Conservation (phyloP, 2,113 vertebrate genomes). For the Paramisgurnus dabryanus region DNA sequence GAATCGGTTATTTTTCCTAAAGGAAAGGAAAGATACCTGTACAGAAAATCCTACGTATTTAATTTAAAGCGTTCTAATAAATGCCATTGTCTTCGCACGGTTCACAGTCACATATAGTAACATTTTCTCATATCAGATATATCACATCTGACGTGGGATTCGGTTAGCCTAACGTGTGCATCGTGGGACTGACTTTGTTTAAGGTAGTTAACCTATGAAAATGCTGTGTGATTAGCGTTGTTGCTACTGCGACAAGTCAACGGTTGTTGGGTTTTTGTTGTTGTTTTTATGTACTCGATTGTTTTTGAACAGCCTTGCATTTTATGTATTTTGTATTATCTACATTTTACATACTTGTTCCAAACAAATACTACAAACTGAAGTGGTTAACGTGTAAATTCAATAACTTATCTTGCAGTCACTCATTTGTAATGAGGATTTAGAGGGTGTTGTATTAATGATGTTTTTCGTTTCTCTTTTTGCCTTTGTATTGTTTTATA, state of each 20-base stretch:
- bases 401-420: slow-evolving; percentile 46
- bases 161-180: slow-evolving; percentile 21
- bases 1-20: slow-evolving; percentile 11
- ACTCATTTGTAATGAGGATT: slow-evolving; percentile 57
- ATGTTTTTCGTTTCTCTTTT: slow-evolving; percentile 42
- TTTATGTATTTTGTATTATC: slow-evolving; percentile 32
- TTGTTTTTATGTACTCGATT: background rate
- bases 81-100: background rate
- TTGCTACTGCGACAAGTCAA: slow-evolving; percentile 29
- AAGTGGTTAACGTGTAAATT: slow-evolving; percentile 46
- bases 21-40: slow-evolving; percentile 21
- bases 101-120: slow-evolving; percentile 19
- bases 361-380: slow-evolving; percentile 29
- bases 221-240: slow-evolving; percentile 36
- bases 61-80: slow-evolving; percentile 1
- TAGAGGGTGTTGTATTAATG: slow-evolving; percentile 52
- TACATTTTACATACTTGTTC: slow-evolving; percentile 20
- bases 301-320: slow-evolving; percentile 16
- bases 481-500: slow-evolving; percentile 56
- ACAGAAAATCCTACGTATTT: slow-evolving; percentile 35
- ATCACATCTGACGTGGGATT: slow-evolving; percentile 28
- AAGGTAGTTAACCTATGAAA: slow-evolving; percentile 18
- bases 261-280: background rate
- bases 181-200: slow-evolving; percentile 37
- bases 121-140: slow-evolving; percentile 9